A percentile compares a stretch with the other conserved stretches of the same genome.
These are phyloP conservation scores for Huso huso DNA, from an alignment of 2,797 vertebrate genomes.

Conservation along the genomic window DNA sequence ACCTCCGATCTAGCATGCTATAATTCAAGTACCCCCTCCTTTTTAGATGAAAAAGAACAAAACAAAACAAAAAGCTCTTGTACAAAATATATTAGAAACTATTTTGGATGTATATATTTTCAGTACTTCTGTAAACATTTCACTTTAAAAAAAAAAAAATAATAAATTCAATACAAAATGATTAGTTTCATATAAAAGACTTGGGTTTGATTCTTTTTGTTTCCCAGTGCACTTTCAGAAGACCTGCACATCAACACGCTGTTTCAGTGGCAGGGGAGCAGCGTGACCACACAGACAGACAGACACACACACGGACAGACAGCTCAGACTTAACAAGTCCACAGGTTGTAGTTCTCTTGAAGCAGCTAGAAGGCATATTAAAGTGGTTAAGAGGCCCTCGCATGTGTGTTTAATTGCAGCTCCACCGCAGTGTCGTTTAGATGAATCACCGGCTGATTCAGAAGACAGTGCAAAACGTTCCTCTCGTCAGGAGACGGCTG, in stretches of 20 bases:
- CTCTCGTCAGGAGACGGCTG: background rate
- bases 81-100: slow-evolving; percentile 48
- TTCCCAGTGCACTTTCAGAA: background rate
- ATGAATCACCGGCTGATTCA: background rate
- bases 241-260: too few species aligned
- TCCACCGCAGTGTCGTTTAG: background rate
- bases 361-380: background rate
- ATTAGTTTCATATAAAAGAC: slow-evolving; percentile 43
- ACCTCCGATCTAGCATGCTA: slow-evolving; percentile 74
- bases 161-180: slow-evolving; percentile 55
- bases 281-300: too few species aligned
- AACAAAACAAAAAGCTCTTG: slow-evolving; percentile 56
- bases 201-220: background rate
- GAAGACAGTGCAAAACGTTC: background rate
- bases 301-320: too few species aligned
- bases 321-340: too few species aligned
- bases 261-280: too few species aligned
- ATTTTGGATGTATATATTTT: slow-evolving; percentile 73
- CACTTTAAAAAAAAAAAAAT: slow-evolving; percentile 42
- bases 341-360: too few species aligned
- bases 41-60: slow-evolving; percentile 56
- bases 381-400: background rate
- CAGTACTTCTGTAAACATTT: slow-evolving; percentile 50
- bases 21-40: slow-evolving; percentile 53
- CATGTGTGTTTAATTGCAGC: background rate